These are phyloP conservation scores for Peromyscus maniculatus DNA, from an alignment of 2,113 vertebrate species.

Conservation along the genomic window DNA sequence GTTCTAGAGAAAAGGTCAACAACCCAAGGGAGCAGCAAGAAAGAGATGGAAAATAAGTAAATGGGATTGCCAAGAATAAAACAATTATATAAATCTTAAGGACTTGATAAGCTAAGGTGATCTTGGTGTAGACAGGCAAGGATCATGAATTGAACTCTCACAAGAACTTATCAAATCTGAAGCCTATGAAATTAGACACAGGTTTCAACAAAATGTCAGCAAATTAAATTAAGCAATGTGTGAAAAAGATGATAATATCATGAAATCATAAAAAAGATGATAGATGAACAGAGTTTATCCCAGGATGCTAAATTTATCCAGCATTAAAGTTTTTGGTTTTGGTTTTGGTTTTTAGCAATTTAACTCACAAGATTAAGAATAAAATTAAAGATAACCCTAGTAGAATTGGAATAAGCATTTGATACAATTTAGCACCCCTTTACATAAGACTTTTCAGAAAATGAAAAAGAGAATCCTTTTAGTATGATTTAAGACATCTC, in stretches of 20 bases:
- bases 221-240: neutral
- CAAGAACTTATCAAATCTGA: neutral
- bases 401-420: neutral
- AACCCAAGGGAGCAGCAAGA: neutral
- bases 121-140: neutral
- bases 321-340: neutral
- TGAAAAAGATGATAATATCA: neutral
- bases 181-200: neutral
- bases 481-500: neutral
- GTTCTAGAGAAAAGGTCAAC: neutral
- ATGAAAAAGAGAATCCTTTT: neutral
- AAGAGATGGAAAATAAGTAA: constrained; percentile 13
- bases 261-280: neutral
- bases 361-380: neutral
- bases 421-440: neutral
- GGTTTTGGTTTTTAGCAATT: neutral
- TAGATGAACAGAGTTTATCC: neutral
- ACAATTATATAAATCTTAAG: neutral
- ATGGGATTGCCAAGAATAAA: neutral
- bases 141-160: neutral
- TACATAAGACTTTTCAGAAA: constrained; percentile 7
- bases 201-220: neutral
- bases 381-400: constrained; percentile 9
- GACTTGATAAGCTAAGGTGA: neutral
- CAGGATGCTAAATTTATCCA: neutral